These are phyloP conservation scores for Tokudaia muenninki DNA, from an alignment of 2,797 vertebrate genomes.

Conservation along the genomic window DNA sequence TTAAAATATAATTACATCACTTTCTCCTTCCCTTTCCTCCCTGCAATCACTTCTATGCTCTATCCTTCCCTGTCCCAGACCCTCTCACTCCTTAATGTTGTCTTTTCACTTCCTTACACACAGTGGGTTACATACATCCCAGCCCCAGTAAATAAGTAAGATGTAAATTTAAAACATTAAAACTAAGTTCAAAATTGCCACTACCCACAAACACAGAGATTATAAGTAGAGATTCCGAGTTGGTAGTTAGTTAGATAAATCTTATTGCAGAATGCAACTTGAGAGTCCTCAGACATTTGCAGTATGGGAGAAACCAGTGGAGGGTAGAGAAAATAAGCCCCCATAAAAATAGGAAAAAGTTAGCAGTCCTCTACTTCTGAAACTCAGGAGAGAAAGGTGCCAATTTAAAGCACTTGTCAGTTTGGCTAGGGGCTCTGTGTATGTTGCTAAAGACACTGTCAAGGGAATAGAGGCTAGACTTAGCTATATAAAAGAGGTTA, in stretches of 20 bases:
- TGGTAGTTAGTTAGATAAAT: not conserved
- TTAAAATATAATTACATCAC: not conserved
- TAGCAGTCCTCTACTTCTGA: not conserved
- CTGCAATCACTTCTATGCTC: not conserved
- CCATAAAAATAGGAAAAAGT: not conserved
- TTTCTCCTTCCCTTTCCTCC: not conserved
- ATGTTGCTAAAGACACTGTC: conserved; percentile 5
- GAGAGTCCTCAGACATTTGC: not conserved
- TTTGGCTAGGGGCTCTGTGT: not conserved
- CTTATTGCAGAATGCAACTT: not conserved
- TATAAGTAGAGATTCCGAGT: not conserved
- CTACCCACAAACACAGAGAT: not conserved
- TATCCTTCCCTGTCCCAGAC: no score
- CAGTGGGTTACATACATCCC: rapidly evolving
- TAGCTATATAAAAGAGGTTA: not conserved
- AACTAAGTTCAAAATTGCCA: not conserved
- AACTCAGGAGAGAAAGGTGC: not conserved
- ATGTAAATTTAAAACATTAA: not conserved
- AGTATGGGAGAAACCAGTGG: not conserved
- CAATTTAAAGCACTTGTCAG: not conserved
- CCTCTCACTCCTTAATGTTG: not conserved
- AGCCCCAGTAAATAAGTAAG: not conserved
- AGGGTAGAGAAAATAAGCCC: not conserved
- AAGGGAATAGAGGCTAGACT: not conserved
- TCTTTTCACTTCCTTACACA: not conserved